phyloP scores from a whole-genome alignment of 2,888 invertebrate genomes.

The Eucriotettix oculatus region DNA sequence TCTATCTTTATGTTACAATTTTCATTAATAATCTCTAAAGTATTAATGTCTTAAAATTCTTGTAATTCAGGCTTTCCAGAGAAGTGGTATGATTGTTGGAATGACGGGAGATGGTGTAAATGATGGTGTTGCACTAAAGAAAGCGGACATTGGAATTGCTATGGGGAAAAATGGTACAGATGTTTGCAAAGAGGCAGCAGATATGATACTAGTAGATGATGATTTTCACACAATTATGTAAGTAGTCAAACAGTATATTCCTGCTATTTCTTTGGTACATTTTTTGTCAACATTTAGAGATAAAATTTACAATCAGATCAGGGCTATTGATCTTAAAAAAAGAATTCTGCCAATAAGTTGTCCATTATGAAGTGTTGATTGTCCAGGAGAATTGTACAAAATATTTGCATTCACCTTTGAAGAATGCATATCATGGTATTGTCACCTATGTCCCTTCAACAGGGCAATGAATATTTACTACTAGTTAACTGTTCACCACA shows the following conservation, averaged over 20 bases:
- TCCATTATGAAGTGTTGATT: no score
- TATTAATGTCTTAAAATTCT: no score
- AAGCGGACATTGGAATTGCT: constrained; percentile 95
- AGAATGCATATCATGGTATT: no score
- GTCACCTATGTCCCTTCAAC: no score
- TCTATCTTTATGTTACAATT: no score
- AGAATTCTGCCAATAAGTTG: no score
- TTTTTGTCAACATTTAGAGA: neutral
- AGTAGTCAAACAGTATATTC: constrained; percentile 32
- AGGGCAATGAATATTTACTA: no score
- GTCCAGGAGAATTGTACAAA: no score
- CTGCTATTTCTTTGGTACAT: neutral
- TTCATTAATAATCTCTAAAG: no score
- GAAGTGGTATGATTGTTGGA: constrained; percentile 84
- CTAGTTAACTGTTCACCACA: no score
- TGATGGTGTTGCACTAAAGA: constrained; percentile 93
- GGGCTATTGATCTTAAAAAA: neutral
- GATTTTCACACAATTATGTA: constrained; percentile 95
- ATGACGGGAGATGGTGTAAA: constrained; percentile 99
- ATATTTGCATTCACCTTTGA: no score
- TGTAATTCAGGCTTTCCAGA: constrained; percentile 53
- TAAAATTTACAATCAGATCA: neutral
- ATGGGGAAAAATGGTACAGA: constrained; percentile 95
- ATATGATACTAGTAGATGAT: constrained; percentile 97
- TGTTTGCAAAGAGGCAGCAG: constrained; percentile 97